These are phyloP conservation scores for Troilus luridus DNA, from an alignment of 2,888 invertebrate genomes.

Conservation along the genomic window DNA sequence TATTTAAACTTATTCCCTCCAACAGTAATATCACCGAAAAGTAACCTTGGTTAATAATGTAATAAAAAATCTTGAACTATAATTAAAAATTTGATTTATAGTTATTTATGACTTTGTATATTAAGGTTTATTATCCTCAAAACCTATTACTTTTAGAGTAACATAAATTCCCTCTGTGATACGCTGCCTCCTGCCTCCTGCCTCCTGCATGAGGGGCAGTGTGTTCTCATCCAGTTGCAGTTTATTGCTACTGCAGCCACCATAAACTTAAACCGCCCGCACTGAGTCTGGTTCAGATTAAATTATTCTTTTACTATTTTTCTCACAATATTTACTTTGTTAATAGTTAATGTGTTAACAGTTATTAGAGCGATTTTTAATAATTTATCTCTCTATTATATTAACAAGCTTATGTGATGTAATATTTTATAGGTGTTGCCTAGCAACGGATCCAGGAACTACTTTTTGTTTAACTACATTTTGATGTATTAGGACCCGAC, in stretches of 20 bases:
- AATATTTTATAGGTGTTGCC: too few species aligned
- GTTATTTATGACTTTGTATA: neutral
- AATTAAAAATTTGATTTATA: neutral
- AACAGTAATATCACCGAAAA: too few species aligned
- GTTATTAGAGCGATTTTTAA: too few species aligned
- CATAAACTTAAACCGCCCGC: neutral
- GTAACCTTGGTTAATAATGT: too few species aligned
- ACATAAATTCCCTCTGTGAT: neutral
- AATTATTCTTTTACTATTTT: neutral
- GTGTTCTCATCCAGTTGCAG: neutral
- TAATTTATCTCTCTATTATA: too few species aligned
- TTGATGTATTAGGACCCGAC: too few species aligned
- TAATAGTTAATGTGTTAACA: too few species aligned
- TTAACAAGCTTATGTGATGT: too few species aligned
- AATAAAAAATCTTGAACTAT: too few species aligned
- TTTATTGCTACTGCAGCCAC: constrained; percentile 17
- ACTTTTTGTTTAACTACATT: too few species aligned
- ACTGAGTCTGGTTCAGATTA: neutral
- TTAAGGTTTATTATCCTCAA: neutral
- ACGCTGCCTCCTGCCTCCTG: neutral
- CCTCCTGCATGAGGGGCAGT: neutral
- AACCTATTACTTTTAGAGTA: neutral
- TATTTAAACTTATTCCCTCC: too few species aligned
- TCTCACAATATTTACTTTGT: neutral
- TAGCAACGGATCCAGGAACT: too few species aligned